A percentile compares a stretch with the other conserved stretches of the same genome.
phyloP scores from a whole-genome alignment of 1,140 invertebrate genomes.

The Penaeus vannamei region DNA sequence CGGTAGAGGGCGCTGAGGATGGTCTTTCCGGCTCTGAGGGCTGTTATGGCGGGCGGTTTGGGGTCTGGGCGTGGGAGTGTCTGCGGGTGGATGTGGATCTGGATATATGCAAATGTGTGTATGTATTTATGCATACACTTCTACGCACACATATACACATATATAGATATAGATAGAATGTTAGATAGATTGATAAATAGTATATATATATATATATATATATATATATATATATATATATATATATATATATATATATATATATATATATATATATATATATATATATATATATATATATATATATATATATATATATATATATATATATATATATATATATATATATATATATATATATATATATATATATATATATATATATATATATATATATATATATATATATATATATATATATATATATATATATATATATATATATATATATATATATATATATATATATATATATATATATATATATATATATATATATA shows the following conservation, averaged over 20 bases:
- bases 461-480: background rate
- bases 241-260: background rate
- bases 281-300: background rate
- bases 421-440: conserved; percentile 33
- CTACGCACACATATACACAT: conserved; percentile 1
- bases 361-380: background rate
- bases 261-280: background rate
- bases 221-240: conserved; percentile 15
- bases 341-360: conserved; percentile 30
- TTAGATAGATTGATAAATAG: too few species aligned
- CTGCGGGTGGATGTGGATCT: background rate
- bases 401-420: conserved; percentile 25
- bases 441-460: conserved; percentile 3
- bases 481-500: background rate
- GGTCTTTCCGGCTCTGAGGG: too few species aligned
- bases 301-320: conserved; percentile 29
- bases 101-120: background rate
- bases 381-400: conserved; percentile 13
- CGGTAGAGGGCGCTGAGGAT: too few species aligned
- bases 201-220: background rate
- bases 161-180: conserved; percentile 2
- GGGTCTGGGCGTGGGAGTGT: background rate
- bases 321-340: conserved; percentile 29
- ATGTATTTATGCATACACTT: conserved; percentile 8
- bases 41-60: too few species aligned